phyloP scores from a whole-genome alignment of 2,888 invertebrate genomes.

The Nemotelus nigrinus region DNA sequence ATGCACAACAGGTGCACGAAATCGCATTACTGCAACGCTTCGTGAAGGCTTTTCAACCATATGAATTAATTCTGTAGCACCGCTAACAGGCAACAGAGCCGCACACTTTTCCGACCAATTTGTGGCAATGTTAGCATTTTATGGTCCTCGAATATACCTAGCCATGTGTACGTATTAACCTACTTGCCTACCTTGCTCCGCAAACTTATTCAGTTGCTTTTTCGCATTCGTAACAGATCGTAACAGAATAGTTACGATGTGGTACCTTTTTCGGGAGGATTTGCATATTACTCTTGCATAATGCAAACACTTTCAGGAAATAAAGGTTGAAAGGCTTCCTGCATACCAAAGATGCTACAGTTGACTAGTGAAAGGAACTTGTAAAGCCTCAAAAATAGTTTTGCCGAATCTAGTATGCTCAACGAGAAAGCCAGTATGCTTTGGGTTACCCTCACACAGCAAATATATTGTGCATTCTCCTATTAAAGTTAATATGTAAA shows the following conservation, averaged over 20 bases:
- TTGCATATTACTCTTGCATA: too few species aligned
- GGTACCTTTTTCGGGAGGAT: neutral
- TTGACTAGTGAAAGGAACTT: too few species aligned
- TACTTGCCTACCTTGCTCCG: constrained; percentile 24
- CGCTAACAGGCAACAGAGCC: constrained; percentile 15
- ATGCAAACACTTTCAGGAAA: neutral
- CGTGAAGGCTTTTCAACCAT: constrained; percentile 10
- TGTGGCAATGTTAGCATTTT: constrained; percentile 37
- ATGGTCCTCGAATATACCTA: constrained; percentile 23
- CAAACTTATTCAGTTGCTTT: neutral
- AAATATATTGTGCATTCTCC: too few species aligned
- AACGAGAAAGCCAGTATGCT: too few species aligned
- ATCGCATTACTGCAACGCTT: constrained; percentile 14
- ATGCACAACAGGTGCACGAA: constrained; percentile 39
- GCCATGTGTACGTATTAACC: neutral
- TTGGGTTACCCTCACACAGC: too few species aligned
- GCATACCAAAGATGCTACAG: too few species aligned
- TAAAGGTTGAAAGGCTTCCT: neutral
- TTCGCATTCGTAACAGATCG: neutral
- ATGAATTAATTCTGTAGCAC: constrained; percentile 31
- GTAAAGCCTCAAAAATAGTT: too few species aligned
- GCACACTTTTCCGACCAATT: constrained; percentile 36
- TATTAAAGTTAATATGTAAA: too few species aligned
- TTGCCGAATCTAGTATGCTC: too few species aligned
- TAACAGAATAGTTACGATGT: constrained; percentile 17